Percentiles rank a stretch among this genome's conserved stretches.
These are phyloP conservation scores for Melipona beecheii DNA, from an alignment of 2,888 invertebrate species.

Conservation along the genomic window DNA sequence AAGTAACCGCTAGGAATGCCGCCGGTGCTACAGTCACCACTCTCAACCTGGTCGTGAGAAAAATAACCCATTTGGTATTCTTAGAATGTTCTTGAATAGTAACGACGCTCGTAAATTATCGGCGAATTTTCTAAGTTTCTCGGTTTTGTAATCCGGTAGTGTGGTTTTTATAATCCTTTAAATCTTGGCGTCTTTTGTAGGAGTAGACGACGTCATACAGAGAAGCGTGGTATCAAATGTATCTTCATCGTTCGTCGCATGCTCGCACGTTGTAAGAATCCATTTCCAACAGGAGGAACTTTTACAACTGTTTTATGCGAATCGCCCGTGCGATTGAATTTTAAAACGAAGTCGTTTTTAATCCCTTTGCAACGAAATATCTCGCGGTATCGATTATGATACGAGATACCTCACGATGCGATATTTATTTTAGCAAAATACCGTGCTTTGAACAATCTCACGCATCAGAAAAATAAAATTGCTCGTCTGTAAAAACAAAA, in stretches of 20 bases:
- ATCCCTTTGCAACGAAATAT: no score
- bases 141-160: background rate
- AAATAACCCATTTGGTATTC: slow-evolving; percentile 16
- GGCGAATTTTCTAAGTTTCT: background rate
- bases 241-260: background rate
- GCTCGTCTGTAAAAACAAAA: no score
- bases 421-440: no score
- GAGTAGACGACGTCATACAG: no score
- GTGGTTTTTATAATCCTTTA: background rate
- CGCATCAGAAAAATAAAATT: no score
- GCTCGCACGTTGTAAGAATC: background rate
- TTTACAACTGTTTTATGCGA: slow-evolving; percentile 15
- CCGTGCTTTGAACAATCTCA: no score
- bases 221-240: background rate
- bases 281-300: background rate
- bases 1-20: slow-evolving; percentile 90
- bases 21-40: slow-evolving; percentile 91
- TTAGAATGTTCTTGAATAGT: background rate
- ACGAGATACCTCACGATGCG: no score
- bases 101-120: slow-evolving; percentile 6
- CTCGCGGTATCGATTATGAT: no score
- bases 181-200: background rate
- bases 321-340: slow-evolving; percentile 3
- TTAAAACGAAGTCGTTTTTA: background rate
- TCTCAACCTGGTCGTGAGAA: slow-evolving; percentile 85